phyloP scores from a whole-genome alignment of 2,113 vertebrate species.

The Aythya baeri region DNA sequence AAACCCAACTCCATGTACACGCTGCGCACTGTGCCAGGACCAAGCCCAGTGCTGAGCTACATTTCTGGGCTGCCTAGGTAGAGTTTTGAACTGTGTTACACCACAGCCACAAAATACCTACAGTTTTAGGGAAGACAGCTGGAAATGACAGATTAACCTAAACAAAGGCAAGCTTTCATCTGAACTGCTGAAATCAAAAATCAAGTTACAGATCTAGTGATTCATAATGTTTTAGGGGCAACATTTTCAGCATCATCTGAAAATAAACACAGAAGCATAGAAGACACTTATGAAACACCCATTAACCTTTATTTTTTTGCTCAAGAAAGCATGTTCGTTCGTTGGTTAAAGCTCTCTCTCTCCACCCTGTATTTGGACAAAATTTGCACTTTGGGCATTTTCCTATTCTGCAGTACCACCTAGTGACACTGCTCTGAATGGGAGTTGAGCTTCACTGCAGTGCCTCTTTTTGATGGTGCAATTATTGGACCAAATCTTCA shows the following conservation, averaged over 20 bases:
- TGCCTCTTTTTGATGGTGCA: not conserved
- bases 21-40: not conserved
- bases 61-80: too few species aligned
- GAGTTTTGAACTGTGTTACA: not conserved
- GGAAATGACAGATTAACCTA: not conserved
- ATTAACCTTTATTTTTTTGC: not conserved
- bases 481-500: not conserved
- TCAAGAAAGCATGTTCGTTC: accelerated
- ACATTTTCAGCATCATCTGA: not conserved
- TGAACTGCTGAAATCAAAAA: not conserved
- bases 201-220: not conserved
- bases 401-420: constrained; percentile 41
- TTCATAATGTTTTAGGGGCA: not conserved
- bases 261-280: not conserved
- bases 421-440: not conserved
- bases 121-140: not conserved
- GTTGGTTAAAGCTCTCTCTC: not conserved
- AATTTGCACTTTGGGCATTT: accelerated
- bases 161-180: not conserved
- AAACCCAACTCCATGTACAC: accelerated
- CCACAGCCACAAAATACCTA: not conserved
- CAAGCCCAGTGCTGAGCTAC: not conserved
- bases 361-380: not conserved
- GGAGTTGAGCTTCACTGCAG: not conserved
- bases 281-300: not conserved